Conservation (phyloP, 2,113 vertebrate genomes). For the Emberiza fucata region DNA sequence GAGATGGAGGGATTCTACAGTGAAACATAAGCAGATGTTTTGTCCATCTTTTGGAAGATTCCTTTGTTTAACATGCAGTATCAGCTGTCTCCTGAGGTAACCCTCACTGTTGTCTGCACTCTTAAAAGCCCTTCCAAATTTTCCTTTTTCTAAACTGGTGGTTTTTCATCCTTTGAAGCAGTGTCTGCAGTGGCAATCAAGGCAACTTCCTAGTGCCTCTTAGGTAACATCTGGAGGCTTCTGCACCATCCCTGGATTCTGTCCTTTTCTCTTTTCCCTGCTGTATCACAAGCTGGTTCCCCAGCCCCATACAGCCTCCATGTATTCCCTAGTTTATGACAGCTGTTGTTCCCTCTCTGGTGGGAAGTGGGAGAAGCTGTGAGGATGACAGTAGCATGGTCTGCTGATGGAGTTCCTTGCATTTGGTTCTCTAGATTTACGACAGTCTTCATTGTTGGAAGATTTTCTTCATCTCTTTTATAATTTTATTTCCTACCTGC, state of each 20-base stretch:
- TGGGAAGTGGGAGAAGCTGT: neutral
- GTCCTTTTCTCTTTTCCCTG: neutral
- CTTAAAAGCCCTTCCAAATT: neutral
- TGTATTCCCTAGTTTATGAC: neutral
- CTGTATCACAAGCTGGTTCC: neutral
- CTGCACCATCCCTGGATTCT: neutral
- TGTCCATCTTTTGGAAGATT: neutral
- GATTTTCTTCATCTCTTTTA: neutral
- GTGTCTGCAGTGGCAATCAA: neutral
- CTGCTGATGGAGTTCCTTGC: neutral
- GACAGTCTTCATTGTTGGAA: neutral
- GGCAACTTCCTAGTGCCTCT: neutral
- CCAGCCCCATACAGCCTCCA: rapidly evolving
- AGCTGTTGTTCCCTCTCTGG: neutral
- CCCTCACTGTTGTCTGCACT: neutral
- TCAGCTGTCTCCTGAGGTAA: neutral
- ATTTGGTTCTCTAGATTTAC: neutral
- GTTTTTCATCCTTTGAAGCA: neutral
- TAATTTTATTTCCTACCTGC: neutral
- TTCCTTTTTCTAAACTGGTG: neutral
- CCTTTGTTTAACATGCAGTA: neutral
- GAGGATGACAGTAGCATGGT: neutral
- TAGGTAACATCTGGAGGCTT: neutral
- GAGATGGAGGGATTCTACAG: neutral
- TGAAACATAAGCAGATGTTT: neutral